Base-by-base conservation (phyloP, 2,113 vertebrate species). In the Neolamprologus longior region DNA sequence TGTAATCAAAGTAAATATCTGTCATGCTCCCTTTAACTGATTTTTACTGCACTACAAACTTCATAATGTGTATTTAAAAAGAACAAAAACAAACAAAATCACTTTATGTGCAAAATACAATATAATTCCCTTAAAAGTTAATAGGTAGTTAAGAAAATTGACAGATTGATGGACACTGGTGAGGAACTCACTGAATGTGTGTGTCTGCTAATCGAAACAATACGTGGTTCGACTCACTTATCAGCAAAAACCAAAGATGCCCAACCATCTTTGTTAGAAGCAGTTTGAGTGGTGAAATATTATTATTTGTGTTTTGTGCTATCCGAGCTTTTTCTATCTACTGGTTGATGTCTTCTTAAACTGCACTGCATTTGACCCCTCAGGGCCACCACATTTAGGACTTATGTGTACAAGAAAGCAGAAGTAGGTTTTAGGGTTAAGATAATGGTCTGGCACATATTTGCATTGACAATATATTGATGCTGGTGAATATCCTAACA, bases 261-360 rank as follows among this genome's bases (percentile, higher is more conserved):
- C 37, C 5, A 45, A 15, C 13, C 14, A 73, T 73, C 37, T 73
- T 45, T 26, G 40, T 17, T 15, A 26, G 68, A 45, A 73, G 68
- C 40, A 28, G 21, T 73, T 47, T 73, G 13, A 21, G 11, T 40
- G 33, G 11, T 68, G 33, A 17, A 28, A 47, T 66, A 37, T 66
- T 66, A 66, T 66, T n/a, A n/a, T 66, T 66, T 66, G 31, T n/a
- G 61, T 66, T 66, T 66, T 66, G 17, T n/a, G 17, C 31, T 66
- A n/a, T 12, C 33, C 0, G 0, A 66, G 31, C 61, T 66, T 66
- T 66, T 42, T 40, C 31, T 7, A 21, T 55, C 54, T 26, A 26
- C 21, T 26, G 2, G 54, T 26, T 55, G 21, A 55, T 55, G 21
- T 55, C 54, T 26, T 55, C 21, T 55, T 55, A 55, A 55, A 14